Base-by-base conservation (phyloP, 2,797 vertebrate species). In the Nannoperca australis region DNA sequence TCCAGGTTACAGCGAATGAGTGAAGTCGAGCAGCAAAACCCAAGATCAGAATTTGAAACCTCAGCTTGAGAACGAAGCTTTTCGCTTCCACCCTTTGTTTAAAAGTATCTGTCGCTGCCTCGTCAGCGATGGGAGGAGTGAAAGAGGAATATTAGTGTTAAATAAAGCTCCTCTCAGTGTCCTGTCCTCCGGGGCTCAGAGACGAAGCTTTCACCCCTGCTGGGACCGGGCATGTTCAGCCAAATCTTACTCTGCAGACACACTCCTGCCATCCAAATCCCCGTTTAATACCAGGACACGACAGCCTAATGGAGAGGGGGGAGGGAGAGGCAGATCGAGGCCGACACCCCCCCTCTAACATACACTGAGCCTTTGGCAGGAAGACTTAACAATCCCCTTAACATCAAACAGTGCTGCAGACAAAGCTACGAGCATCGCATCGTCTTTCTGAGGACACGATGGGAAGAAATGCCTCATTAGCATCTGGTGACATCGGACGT, bases 211-310 rank as follows among this genome's bases (percentile, higher is more conserved):
- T 58, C 76, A 38, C 51, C 67, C 82, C 82, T 3, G 68, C 87
- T 70, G 84, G 71, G 82, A 71, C 34, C 1, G 2, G 47, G 24
- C 77, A 24, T 74, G 74, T 80, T 4, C 65, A 49, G 78, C 84
- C 85, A 88, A 89, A 88, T 90, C 85, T 82, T 60, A 4, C n/a
- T 4, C 70, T 40, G 65, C 82, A 86, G 84, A 88, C 87, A 77
- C 84, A 30, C 78, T 70, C 63, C 71, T 82, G 80, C 82, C 82
- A 36, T 81, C 54, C 72, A 88, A 89, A 89, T 86, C 87, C 87
- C 65, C 3, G 17, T 86, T 86, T 85, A 89, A 89, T 82, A 85
- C 85, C 75, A 44, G 55, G 81, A 79, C 74, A 70, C 75, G 75
- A 76, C 80, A 78, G 71, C 79, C 85, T 84, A 76, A 83, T 83